Evolutionary conservation across 2,888 invertebrate species (phyloP), one percentile per base, ranked within the genome.

Genomic region (Heliconius ismenius): DNA sequence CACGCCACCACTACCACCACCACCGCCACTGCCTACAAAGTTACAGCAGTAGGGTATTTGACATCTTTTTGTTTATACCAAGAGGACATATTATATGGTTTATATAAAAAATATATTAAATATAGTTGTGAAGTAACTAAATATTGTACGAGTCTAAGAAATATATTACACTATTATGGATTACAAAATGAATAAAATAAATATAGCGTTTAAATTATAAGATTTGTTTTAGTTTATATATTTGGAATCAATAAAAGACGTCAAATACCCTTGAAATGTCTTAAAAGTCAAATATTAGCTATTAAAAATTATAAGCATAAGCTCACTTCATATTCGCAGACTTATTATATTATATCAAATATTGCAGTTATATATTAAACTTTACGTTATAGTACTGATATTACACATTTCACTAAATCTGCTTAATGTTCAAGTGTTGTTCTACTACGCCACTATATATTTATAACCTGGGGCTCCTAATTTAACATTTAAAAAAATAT

Each of bases 391-490:
- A 76, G 69, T 70, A 76, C 60, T 54, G 72, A 73, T 77, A 65
- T 39, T 68, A 49, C 69, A 73, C 78, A 77, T 80, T 72, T 73
- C 77, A 80, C 77, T 76, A 75, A 80, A 78, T 72, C 67, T 75
- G 81, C 81, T 81, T 80, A 62, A 75, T 75, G 70, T 77, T 73
- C 43, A 77, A 70, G 18, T 76, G 54, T 64, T 79, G 76, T 80
- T 75, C 68, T 63, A 70, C 65, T 74, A 28, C 73, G 80, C 81
- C 76, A 77, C 62, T 78, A 78, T 80, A 79, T 80, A 81, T 81
- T 65, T 80, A 79, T 76, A 68, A 79, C 78, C 77, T 76, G 80
- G 82, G 81, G 80, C 79, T 81, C 80, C 78, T 81, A 80, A 76
- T 80, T 76, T 74, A 39, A 60, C 62, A 73, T 26, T 62, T 36